Evolutionary conservation across 2,113 vertebrate genomes (phyloP).

Genomic region (Scatophagus argus): DNA sequence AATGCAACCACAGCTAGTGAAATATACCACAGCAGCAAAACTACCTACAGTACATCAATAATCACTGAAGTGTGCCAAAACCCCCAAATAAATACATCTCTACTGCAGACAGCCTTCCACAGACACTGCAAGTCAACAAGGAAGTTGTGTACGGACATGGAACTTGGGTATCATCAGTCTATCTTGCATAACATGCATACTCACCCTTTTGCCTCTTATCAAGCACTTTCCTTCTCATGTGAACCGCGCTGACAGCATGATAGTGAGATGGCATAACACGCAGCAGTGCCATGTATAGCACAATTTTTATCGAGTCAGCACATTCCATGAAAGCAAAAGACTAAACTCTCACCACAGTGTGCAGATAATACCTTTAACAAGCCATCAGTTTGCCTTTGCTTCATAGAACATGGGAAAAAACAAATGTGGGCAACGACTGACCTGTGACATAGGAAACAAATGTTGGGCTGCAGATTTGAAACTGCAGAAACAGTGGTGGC

Average conservation of each 20-base stretch:
- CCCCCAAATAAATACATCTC: slow-evolving; percentile 69
- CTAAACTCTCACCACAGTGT: slow-evolving; percentile 74
- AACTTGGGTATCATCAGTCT: slow-evolving; percentile 61
- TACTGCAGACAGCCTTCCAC: slow-evolving; percentile 52
- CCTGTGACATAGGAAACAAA: slow-evolving; percentile 82
- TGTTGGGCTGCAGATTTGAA: slow-evolving; percentile 75
- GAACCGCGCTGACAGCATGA: slow-evolving; percentile 73
- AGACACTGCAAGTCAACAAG: slow-evolving; percentile 51
- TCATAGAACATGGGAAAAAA: slow-evolving; percentile 73
- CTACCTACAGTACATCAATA: slow-evolving; percentile 78
- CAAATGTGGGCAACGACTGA: slow-evolving; percentile 76
- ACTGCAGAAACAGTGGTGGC: slow-evolving; percentile 56
- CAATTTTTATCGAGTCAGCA: slow-evolving; percentile 76
- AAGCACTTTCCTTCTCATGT: slow-evolving; percentile 73
- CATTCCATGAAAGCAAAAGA: slow-evolving; percentile 77
- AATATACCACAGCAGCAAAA: slow-evolving; percentile 78
- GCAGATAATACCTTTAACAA: slow-evolving; percentile 80
- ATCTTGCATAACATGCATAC: slow-evolving; percentile 67
- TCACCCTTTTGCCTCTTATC: slow-evolving; percentile 69
- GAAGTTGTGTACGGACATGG: slow-evolving; percentile 47
- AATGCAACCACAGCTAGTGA: slow-evolving; percentile 79
- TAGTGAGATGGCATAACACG: slow-evolving; percentile 76
- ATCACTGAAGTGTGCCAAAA: slow-evolving; percentile 73
- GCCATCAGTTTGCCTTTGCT: slow-evolving; percentile 75
- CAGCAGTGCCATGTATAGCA: slow-evolving; percentile 75